A percentile compares a stretch with the other conserved stretches of the same genome.
These are phyloP conservation scores for Suncus etruscus DNA, from an alignment of 2,113 vertebrate species.

Conservation along the genomic window DNA sequence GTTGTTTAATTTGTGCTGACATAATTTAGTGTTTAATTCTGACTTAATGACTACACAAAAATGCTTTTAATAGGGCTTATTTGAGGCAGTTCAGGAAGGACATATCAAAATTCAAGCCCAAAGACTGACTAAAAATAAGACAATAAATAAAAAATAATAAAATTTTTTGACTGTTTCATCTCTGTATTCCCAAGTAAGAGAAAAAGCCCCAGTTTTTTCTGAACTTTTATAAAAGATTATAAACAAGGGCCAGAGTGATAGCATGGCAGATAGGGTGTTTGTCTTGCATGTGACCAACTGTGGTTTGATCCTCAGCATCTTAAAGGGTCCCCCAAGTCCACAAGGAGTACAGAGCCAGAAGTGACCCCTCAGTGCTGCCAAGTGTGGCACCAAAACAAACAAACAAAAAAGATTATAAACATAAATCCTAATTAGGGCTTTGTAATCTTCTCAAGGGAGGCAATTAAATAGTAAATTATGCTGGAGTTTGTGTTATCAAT, in stretches of 20 bases:
- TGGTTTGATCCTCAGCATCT: too few relatives aligned
- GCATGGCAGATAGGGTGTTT: too few relatives aligned
- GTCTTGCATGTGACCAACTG: too few relatives aligned
- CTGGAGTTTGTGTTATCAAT: slow-evolving; percentile 34
- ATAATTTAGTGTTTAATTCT: slow-evolving; percentile 33
- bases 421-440: slow-evolving; percentile 1
- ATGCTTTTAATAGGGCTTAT: slow-evolving; percentile 17
- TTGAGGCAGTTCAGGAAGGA: slow-evolving; percentile 37
- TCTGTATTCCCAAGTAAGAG: background rate
- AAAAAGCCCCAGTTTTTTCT: background rate
- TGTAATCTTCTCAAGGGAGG: background rate
- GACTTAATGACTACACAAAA: background rate
- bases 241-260: too few relatives aligned
- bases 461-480: slow-evolving; percentile 39
- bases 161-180: slow-evolving; percentile 41
- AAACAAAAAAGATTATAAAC: too few relatives aligned
- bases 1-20: slow-evolving; percentile 31
- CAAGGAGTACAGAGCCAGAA: too few relatives aligned
- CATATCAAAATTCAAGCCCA: slow-evolving; percentile 35
- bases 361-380: too few relatives aligned
- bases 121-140: slow-evolving; percentile 10
- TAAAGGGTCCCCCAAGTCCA: too few relatives aligned
- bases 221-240: slow-evolving; percentile 44
- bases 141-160: background rate
- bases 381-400: too few relatives aligned